Evolutionary conservation across 2,113 vertebrate genomes (phyloP), one percentile per base, ranked within the genome.

Genomic region (Mugil cephalus): DNA sequence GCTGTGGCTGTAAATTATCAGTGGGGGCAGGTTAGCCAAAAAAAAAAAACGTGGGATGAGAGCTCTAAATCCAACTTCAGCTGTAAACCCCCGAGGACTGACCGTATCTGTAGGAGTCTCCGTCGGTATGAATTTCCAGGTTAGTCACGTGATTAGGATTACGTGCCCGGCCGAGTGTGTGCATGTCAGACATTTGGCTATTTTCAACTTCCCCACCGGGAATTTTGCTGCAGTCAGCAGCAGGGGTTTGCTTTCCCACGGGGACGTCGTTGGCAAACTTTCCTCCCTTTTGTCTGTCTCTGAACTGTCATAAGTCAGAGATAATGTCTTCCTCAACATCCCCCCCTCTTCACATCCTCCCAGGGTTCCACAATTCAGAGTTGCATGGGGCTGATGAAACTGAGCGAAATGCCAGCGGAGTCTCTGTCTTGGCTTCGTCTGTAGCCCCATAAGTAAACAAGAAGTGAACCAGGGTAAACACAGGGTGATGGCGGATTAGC

Each of bases 211-310:
- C 13, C 47, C 47, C 15, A n/a, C 62, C 50, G 54, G 74, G 80
- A 83, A 83, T 86, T 54, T 79, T 42, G 65, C 73, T 52, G 43
- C 58, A 19, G 78, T 89, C 75, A 87, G 84, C 82, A 76, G 74
- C 52, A 60, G 69, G 47, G 54, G 66, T 65, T 62, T 52, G 48
- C 81, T 82, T 77, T 69, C 30, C 39, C 71, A 50, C 19, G 7
- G 10, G 13, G 65, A 68, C 21, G 19, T 58, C 9, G 38, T 7
- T 72, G 63, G 30, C 55, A 14, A 30, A 42, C 46, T 10, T 54
- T 55, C 38, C 53, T 70, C 47, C 51, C 73, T 36, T 77, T 80
- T 70, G 56, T 78, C 17, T 77, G 34, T 21, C 9, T 69, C 53
- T 48, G 53, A 63, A 30, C 48, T 40, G 43, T 43, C 56, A 34